Conservation (phyloP, 2,797 vertebrate species). For the Cetoscarus ocellatus region DNA sequence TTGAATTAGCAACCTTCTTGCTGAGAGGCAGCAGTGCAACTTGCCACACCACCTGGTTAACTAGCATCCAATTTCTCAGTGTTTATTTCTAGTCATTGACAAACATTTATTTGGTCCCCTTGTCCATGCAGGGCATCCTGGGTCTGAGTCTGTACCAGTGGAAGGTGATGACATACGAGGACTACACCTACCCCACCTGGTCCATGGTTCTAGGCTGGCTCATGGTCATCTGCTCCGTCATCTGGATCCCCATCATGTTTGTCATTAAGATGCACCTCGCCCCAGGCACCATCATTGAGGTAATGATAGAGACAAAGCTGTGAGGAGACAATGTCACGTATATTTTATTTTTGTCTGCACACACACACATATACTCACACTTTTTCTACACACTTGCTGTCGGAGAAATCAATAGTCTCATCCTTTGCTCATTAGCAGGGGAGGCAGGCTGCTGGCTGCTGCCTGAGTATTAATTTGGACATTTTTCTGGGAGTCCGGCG, state of each 20-base stretch:
- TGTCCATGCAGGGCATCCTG: slow-evolving; percentile 90
- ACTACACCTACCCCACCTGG: slow-evolving; percentile 97
- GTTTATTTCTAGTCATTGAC: too few species aligned
- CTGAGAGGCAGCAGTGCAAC: too few species aligned
- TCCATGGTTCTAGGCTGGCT: slow-evolving; percentile 98
- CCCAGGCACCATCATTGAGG: slow-evolving; percentile 93
- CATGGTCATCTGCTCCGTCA: slow-evolving; percentile 96
- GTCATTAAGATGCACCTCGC: slow-evolving; percentile 97
- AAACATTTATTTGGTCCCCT: background rate
- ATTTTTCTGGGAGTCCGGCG: slow-evolving; percentile 41
- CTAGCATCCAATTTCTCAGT: too few species aligned
- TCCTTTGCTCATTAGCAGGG: slow-evolving; percentile 59
- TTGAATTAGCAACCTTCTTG: too few species aligned
- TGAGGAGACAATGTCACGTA: slow-evolving; percentile 24
- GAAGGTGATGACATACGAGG: slow-evolving; percentile 97
- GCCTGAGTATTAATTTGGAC: slow-evolving; percentile 54
- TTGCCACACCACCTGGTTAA: too few species aligned
- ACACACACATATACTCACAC: slow-evolving; percentile 13
- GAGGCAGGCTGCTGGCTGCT: slow-evolving; percentile 42
- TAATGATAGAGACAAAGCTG: slow-evolving; percentile 70
- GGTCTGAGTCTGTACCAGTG: slow-evolving; percentile 97
- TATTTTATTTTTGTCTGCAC: slow-evolving; percentile 35
- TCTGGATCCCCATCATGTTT: slow-evolving; percentile 99
- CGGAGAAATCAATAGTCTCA: slow-evolving; percentile 59
- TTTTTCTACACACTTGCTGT: slow-evolving; percentile 6